These are phyloP conservation scores for Galagoides demidoff DNA, from an alignment of 2,797 vertebrate genomes.

Conservation along the genomic window DNA sequence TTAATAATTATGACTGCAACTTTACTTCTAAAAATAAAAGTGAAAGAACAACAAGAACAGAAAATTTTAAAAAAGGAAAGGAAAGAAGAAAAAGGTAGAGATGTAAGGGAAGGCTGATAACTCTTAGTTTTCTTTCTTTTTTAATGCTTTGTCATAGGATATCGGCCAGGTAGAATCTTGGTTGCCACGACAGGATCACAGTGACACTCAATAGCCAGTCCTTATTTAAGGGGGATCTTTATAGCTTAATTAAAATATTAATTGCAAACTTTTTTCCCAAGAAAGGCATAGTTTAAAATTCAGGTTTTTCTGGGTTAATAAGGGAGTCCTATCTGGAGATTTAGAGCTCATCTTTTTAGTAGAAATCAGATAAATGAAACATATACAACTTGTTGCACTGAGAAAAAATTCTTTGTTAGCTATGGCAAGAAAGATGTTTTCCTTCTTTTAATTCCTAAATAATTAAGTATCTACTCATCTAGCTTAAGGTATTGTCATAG, in stretches of 20 bases:
- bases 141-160: neutral
- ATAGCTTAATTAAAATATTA: neutral
- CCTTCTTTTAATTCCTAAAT: constrained; percentile 65
- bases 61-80: neutral
- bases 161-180: neutral
- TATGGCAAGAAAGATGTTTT: neutral
- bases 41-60: neutral
- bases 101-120: neutral
- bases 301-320: constrained; percentile 48
- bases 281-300: neutral
- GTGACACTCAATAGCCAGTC: neutral
- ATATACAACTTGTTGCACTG: neutral
- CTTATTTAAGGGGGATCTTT: neutral
- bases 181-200: fast-evolving
- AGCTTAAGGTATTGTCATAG: constrained; percentile 55
- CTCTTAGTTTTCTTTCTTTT: neutral
- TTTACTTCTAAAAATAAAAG: neutral
- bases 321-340: neutral
- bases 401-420: neutral
- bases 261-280: neutral
- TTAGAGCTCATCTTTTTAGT: constrained; percentile 39
- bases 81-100: too few relatives aligned
- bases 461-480: constrained; percentile 46
- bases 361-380: neutral
- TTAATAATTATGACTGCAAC: neutral